Evolutionary conservation across 2,113 vertebrate species (phyloP).

Genomic region (Protomyctophum bolini): DNA sequence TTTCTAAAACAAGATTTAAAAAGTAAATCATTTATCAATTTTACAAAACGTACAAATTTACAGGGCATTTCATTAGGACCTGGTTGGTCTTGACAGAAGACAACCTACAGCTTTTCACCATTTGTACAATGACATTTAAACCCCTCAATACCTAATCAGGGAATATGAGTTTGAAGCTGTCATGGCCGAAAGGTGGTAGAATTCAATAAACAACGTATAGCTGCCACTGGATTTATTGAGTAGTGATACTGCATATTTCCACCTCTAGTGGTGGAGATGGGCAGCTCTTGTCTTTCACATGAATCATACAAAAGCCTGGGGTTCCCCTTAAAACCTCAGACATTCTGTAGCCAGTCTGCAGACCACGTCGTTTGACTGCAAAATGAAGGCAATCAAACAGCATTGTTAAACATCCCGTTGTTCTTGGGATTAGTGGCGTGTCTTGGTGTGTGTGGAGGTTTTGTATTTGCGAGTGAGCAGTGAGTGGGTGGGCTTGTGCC

Average conservation of each 20-base stretch:
- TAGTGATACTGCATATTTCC: background rate
- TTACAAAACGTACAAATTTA: too few relatives aligned
- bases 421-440: constrained; percentile 25
- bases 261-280: background rate
- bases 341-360: background rate
- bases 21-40: too few relatives aligned
- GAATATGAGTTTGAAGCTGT: background rate
- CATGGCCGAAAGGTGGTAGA: background rate
- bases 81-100: too few relatives aligned
- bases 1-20: too few relatives aligned
- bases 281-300: background rate
- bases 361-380: background rate
- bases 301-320: background rate
- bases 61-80: too few relatives aligned
- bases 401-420: constrained; percentile 20
- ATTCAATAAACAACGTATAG: background rate
- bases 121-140: background rate
- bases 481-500: constrained; percentile 36
- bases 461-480: background rate
- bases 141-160: background rate
- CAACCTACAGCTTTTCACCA: too few relatives aligned
- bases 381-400: background rate
- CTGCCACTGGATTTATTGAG: constrained; percentile 2
- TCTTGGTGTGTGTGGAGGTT: constrained; percentile 28
- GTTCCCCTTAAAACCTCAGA: background rate